Conservation (phyloP, 2,113 vertebrate species). For the Murina feae region DNA sequence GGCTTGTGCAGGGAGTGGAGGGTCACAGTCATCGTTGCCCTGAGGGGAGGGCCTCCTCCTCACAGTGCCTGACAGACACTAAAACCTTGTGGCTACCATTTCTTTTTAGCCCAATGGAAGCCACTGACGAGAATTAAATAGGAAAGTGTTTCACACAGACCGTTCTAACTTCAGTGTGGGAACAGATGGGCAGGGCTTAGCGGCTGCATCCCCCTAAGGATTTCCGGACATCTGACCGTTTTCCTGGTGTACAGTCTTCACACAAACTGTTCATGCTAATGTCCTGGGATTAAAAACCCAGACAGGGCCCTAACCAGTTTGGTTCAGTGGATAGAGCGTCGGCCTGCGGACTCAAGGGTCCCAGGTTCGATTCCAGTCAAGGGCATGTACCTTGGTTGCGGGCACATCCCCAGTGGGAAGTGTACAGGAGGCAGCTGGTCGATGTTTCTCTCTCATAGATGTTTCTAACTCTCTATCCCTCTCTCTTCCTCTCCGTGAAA, state of each 20-base stretch:
- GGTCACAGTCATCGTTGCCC: too few relatives aligned
- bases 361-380: too few relatives aligned
- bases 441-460: too few relatives aligned
- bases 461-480: too few relatives aligned
- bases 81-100: background rate
- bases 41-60: background rate
- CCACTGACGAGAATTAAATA: background rate
- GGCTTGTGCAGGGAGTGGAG: too few relatives aligned
- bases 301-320: too few relatives aligned
- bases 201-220: background rate
- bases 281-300: background rate
- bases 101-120: background rate
- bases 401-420: too few relatives aligned
- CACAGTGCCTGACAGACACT: fast-evolving
- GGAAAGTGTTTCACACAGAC: background rate
- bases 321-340: too few relatives aligned
- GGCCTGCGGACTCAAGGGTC: too few relatives aligned
- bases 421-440: too few relatives aligned
- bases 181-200: background rate
- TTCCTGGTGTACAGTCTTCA: background rate
- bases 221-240: background rate
- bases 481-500: too few relatives aligned
- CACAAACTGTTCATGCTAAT: background rate
- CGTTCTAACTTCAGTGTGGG: background rate
- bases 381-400: too few relatives aligned